A percentile compares a stretch with the other conserved stretches of the same genome.
These are phyloP conservation scores for Diorhabda sublineata DNA, from an alignment of 1,140 invertebrate genomes.

Conservation along the genomic window DNA sequence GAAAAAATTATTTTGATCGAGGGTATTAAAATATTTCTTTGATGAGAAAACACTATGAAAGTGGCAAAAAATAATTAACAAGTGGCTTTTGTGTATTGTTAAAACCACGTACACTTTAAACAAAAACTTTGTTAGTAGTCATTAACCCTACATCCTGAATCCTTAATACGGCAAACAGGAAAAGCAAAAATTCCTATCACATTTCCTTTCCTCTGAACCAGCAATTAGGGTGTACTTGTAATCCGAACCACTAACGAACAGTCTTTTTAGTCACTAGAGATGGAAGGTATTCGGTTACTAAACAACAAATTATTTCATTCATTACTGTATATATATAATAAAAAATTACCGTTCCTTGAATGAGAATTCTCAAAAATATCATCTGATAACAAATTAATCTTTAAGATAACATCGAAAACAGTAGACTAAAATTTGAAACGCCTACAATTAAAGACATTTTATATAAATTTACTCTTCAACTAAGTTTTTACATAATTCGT, in stretches of 20 bases:
- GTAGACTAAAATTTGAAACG: too few relatives aligned
- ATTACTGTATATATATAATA: too few relatives aligned
- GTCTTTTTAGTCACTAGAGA: background rate
- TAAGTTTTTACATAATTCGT: too few relatives aligned
- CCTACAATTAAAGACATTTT: too few relatives aligned
- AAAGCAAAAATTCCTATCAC: constrained; percentile 10
- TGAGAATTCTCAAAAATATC: too few relatives aligned
- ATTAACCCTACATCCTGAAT: constrained; percentile 8
- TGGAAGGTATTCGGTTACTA: background rate
- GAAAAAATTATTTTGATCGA: too few relatives aligned
- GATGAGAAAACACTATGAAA: background rate
- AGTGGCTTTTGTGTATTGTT: background rate
- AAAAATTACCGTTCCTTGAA: too few relatives aligned
- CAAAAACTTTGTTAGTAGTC: background rate
- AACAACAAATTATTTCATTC: background rate
- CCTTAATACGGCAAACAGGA: constrained; percentile 7
- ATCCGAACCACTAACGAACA: constrained; percentile 10
- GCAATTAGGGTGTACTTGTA: constrained; percentile 16
- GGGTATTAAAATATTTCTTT: background rate
- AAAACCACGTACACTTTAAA: background rate
- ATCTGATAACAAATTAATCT: too few relatives aligned
- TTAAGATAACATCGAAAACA: too few relatives aligned
- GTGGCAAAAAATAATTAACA: background rate
- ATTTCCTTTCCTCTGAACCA: constrained; percentile 6
- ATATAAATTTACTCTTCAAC: too few relatives aligned